phyloP scores from a whole-genome alignment of 2,797 vertebrate species.

The Botia kubotai region DNA sequence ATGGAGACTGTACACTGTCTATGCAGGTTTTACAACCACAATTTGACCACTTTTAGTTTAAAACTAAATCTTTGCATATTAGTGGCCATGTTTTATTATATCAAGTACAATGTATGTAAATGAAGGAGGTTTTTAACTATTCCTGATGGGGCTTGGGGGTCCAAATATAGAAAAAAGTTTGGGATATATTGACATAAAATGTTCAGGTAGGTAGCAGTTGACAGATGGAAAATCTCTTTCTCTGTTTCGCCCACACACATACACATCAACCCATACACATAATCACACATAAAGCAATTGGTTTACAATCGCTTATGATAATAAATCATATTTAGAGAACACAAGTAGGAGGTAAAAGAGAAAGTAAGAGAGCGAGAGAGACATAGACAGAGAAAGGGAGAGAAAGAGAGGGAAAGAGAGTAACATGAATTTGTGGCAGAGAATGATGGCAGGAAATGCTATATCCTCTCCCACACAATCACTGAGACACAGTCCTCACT shows the following conservation, averaged over 20 bases:
- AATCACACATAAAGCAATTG: conserved; percentile 21
- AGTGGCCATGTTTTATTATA: not conserved
- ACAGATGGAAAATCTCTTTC: not conserved
- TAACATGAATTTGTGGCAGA: conserved; percentile 31
- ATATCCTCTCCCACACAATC: conserved; percentile 52
- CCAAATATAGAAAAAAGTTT: not conserved
- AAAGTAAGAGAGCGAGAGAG: conserved; percentile 12
- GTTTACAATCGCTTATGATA: conserved; percentile 20
- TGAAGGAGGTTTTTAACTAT: not conserved
- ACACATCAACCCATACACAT: conserved; percentile 15
- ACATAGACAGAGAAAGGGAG: conserved; percentile 26
- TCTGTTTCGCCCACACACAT: not conserved
- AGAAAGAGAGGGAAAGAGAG: not conserved
- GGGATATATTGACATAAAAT: not conserved
- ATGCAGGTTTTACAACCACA: too few relatives aligned
- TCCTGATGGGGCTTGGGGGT: not conserved
- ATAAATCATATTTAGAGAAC: conserved; percentile 21
- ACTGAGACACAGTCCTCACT: conserved; percentile 52
- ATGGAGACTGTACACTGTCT: too few relatives aligned
- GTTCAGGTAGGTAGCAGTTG: not conserved
- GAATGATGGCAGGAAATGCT: conserved; percentile 43
- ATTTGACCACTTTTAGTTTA: not conserved
- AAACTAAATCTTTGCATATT: not conserved
- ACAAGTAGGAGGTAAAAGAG: conserved; percentile 23
- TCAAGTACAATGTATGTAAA: not conserved